Evolutionary conservation across 2,888 invertebrate species (phyloP).

Genomic region (Balanococcus diminutus): DNA sequence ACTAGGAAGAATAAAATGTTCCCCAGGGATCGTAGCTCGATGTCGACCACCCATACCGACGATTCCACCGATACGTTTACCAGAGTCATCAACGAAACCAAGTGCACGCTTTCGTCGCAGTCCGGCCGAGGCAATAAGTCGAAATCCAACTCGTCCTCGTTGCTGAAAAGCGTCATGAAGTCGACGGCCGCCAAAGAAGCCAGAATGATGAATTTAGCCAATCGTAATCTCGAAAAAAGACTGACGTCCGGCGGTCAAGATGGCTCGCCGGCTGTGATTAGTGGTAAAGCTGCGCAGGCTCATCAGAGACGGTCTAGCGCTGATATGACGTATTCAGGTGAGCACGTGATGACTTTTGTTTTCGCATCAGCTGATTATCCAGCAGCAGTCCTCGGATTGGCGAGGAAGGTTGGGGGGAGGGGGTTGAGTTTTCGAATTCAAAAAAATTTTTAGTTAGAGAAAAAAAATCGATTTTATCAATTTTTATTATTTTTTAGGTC

Average conservation of each 20-base stretch:
- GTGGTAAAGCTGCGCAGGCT: neutral
- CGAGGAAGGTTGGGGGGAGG: neutral
- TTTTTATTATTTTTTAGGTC: no score
- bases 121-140: slow-evolving; percentile 54
- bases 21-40: slow-evolving; percentile 62
- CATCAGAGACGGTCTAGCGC: slow-evolving; percentile 46
- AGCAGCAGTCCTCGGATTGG: no score
- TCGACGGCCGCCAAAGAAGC: slow-evolving; percentile 60
- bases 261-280: neutral
- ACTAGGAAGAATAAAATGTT: slow-evolving; percentile 65
- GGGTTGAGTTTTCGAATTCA: neutral
- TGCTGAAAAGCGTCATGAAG: slow-evolving; percentile 59
- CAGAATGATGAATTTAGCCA: slow-evolving; percentile 57
- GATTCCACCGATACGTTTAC: slow-evolving; percentile 53
- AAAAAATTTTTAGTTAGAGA: no score
- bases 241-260: neutral
- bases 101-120: slow-evolving; percentile 49
- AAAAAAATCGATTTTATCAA: no score
- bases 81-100: slow-evolving; percentile 54
- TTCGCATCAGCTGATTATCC: no score
- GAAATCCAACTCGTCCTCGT: slow-evolving; percentile 55
- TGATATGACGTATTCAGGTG: slow-evolving; percentile 43
- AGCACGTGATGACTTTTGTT: no score
- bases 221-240: slow-evolving; percentile 48
- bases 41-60: slow-evolving; percentile 61